Base-by-base conservation (phyloP, 2,113 vertebrate species). In the Heptranchias perlo region DNA sequence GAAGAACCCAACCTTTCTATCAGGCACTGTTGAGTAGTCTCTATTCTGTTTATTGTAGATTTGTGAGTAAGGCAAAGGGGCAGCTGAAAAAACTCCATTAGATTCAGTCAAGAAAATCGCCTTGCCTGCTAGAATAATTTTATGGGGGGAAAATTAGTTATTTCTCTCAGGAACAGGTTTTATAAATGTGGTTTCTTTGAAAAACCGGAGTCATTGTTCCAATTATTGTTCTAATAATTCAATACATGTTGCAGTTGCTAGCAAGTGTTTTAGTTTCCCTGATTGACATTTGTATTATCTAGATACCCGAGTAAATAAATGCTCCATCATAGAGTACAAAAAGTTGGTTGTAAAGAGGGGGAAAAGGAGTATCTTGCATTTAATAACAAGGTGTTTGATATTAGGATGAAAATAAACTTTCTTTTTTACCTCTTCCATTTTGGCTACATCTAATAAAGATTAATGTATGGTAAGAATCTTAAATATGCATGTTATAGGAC, bases 401-500 rank as follows among this genome's bases (percentile, higher is more conserved):
- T n/a, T n/a, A n/a, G n/a, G 44, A 39, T 93, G 54, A 52, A 69
- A 95, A 95, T 31, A 95, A 73, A 49, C 11, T 67, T n/a, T n/a
- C 23, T 49, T 95, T 95, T 69, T 67, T 35, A 95, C 65, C 94
- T 49, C 11, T 69, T 95, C 28, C 94, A 49, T 18, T 49, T 95
- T 95, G 94, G 25, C 47, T 49, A 62, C 47, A 95, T 69, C 65
- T 23, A 73, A 11, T 44, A 25, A 49, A 95, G 62, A 95, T 69
- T 69, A 35, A 52, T 95, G 94, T 95, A 47, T 28, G 16, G 44
- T 69, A 31, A 16, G 25, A 58, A 91, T 58, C 52, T 95, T 35
- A 69, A 95, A 69, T 73, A 35, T 69, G 94, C 94, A 95, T 95
- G 94, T 73, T 65, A 16, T 69, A 35, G 65, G 28, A 47, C 62